Evolutionary conservation across 2,888 invertebrate genomes (phyloP).

Genomic region (Ypsolopha scabrella): DNA sequence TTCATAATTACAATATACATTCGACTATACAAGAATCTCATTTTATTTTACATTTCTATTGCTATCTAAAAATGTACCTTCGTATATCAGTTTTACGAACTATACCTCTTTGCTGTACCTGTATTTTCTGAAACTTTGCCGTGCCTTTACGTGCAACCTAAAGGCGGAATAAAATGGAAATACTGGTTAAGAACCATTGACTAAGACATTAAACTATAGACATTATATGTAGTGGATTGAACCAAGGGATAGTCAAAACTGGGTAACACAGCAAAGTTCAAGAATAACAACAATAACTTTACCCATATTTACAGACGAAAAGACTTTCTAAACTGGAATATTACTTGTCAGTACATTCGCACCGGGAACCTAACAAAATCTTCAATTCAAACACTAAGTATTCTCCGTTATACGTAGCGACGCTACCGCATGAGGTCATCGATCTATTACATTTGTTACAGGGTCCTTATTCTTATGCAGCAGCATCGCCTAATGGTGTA

Average conservation of each 20-base stretch:
- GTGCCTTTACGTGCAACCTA: neutral
- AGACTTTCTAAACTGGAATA: neutral
- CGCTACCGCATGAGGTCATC: neutral
- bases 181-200: neutral
- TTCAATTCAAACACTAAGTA: neutral
- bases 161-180: neutral
- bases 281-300: neutral
- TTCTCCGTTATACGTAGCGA: neutral
- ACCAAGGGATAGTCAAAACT: neutral
- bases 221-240: neutral
- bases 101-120: neutral
- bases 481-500: neutral
- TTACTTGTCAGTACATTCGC: neutral
- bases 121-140: neutral
- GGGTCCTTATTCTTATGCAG: neutral
- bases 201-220: neutral
- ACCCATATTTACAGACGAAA: neutral
- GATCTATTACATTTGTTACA: neutral
- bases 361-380: neutral
- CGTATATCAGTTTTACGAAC: neutral
- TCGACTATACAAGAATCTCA: conserved; percentile 35
- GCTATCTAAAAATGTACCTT: conserved; percentile 21
- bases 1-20: conserved; percentile 37
- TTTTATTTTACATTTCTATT: conserved; percentile 20
- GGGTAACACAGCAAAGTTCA: neutral